A percentile compares a stretch with the other conserved stretches of the same genome.
Conservation (phyloP, 2,888 invertebrate genomes). For the Asteroscopus sphinx region DNA sequence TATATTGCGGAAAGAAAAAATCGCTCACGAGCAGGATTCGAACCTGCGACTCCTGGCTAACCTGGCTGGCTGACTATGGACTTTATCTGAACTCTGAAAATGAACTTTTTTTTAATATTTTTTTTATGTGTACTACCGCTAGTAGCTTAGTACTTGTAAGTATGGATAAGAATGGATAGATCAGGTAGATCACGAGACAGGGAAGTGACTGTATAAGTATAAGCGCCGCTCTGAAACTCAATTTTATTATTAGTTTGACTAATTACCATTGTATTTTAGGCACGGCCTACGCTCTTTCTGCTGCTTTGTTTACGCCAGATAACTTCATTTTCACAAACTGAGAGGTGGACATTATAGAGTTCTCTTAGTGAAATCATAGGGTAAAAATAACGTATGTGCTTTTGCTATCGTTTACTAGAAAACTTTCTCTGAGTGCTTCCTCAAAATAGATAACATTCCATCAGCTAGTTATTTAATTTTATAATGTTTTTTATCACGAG, state of each 20-base stretch:
- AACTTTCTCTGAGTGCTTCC: slow-evolving; percentile 14
- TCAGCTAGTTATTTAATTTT: too few species aligned
- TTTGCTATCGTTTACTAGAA: slow-evolving; percentile 12
- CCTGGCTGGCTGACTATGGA: too few species aligned
- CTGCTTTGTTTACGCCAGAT: slow-evolving; percentile 48
- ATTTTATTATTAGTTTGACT: slow-evolving; percentile 40
- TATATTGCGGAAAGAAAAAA: too few species aligned
- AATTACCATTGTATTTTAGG: slow-evolving; percentile 53
- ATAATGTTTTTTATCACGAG: too few species aligned
- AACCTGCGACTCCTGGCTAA: too few species aligned
- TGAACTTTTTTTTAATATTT: too few species aligned
- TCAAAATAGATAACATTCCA: neutral
- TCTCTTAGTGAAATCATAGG: slow-evolving; percentile 10
- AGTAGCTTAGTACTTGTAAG: slow-evolving; percentile 1
- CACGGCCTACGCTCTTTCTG: slow-evolving; percentile 42
- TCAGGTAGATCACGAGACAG: slow-evolving; percentile 14
- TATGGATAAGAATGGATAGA: neutral
- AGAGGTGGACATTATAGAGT: slow-evolving; percentile 16
- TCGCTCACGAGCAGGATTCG: too few species aligned
- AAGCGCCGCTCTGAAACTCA: slow-evolving; percentile 16
- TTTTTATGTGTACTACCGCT: neutral
- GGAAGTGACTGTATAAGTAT: slow-evolving; percentile 6
- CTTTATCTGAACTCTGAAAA: too few species aligned
- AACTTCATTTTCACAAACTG: slow-evolving; percentile 15
- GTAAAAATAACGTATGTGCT: slow-evolving; percentile 35